Base-by-base conservation (phyloP, 1,140 invertebrate species). In the Palaemon carinicauda region DNA sequence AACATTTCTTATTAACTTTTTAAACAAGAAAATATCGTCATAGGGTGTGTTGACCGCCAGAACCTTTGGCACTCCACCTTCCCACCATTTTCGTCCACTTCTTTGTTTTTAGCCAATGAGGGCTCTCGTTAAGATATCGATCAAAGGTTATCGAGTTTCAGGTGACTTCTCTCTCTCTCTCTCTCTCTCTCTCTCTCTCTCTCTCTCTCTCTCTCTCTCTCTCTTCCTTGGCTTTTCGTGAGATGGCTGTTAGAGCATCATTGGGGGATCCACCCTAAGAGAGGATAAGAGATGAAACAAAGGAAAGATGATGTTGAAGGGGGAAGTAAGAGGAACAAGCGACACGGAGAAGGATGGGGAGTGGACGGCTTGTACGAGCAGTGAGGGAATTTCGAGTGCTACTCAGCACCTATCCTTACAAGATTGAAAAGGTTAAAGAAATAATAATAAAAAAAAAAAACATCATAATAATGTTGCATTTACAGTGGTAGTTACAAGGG, bases 91-190 rank as follows among this genome's bases (percentile, higher is more conserved):
- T 73, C 69, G 17, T 31, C 27, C 27, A 19, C 69, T 29, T 17
- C 33, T 31, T 73, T 73, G 69, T 73, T 41, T 73, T 31, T 73
- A n/a, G 15, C 69, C 69, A 73, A 73, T 73, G 69, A 73, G 69
- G 41, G 69, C 27, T 33, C 27, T 73, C 29, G 69, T 73, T 73
- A 73, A 73, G 69, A 73, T 73, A 73, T 73, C 29, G 69, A 73
- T 73, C 69, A 21, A 15, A 31, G 69, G 69, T 73, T 73, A 73
- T 73, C 69, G 69, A n/a, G 69, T 73, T 73, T 73, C 69, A 73
- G 27, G 41, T 73, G 69, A 73, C 29, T 73, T 73, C 60, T 69
- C 60, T 69, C 60, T 69, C 60, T 69, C 60, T 69, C 60, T 69
- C 60, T 69, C 60, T 69, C 60, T 69, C 60, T 69, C 60, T 65